Evolutionary conservation across 2,113 vertebrate species (phyloP).

Genomic region (Cinclus cinclus): DNA sequence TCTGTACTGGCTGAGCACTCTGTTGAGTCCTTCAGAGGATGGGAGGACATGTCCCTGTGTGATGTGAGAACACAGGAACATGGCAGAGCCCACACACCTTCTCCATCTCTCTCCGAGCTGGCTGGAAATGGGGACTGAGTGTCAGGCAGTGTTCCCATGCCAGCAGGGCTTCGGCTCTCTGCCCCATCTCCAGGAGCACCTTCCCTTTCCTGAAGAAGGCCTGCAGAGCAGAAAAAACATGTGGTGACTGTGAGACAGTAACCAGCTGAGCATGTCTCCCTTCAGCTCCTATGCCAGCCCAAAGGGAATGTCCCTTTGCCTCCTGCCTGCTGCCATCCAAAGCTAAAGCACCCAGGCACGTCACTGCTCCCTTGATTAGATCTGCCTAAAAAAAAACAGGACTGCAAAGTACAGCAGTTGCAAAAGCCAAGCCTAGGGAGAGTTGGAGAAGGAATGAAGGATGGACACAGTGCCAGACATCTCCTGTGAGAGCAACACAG

Average conservation of each 20-base stretch:
- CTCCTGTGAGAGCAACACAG: background rate
- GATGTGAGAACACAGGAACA: background rate
- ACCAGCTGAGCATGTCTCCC: background rate
- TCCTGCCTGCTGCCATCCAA: background rate
- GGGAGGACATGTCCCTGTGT: background rate
- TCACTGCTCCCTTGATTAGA: background rate
- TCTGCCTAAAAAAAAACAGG: background rate
- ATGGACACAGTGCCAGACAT: fast-evolving
- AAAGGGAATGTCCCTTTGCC: background rate
- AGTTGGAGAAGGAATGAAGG: background rate
- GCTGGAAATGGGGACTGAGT: constrained; percentile 76
- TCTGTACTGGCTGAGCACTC: background rate
- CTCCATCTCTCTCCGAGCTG: constrained; percentile 77
- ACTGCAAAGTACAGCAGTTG: background rate
- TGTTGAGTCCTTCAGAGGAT: background rate
- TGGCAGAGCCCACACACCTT: background rate
- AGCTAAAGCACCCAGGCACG: fast-evolving
- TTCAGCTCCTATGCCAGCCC: background rate
- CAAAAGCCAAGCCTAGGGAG: background rate
- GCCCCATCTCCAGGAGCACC: constrained; percentile 82
- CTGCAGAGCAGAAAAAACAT: constrained; percentile 58
- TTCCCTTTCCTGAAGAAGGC: constrained; percentile 86
- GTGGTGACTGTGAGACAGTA: background rate
- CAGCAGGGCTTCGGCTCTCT: constrained; percentile 76
- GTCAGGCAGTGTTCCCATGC: constrained; percentile 81